Base-by-base conservation (phyloP, 2,888 invertebrate species). In the Pelosia muscerda region DNA sequence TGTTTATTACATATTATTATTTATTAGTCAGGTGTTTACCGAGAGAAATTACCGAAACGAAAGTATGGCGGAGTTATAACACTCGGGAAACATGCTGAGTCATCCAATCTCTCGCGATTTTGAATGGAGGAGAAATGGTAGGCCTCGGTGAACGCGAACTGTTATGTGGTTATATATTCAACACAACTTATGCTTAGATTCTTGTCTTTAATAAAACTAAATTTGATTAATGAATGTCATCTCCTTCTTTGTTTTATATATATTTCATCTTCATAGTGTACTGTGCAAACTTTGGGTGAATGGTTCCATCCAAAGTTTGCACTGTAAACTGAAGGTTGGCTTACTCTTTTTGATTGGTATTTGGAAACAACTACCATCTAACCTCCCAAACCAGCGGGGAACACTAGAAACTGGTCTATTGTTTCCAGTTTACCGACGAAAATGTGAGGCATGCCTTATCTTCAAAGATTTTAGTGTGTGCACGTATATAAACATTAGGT, bases 21-120 rank as follows among this genome's bases (percentile, higher is more conserved):
- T 60, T 61, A 56, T 66, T 56, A 22, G 58, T 42, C 68, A 65
- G 63, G 65, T 79, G 60, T 68, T 69, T 67, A 69, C 54, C 68
- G 38, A 31, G 58, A 55, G 56, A 66, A 79, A 74, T 79, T 77
- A 68, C 67, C 66, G 63, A 62, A 74, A 77, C 58, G 78, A 79
- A 79, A 78, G 78, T 79, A 58, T 55, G 23, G 62, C n/a, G 59
- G 64, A 66, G 54, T 56, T 61, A 72, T 63, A 25, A 22, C 56
- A 71, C 25, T 58, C 60, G 54, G 53, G 64, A 69, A 60, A 59
- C 42, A 8, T 65, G 68, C 63, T 34, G n/a, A 66, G 68, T 74
- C 75, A 69, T 72, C 70, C 72, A 69, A 77, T 67, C 67, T 67
- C 66, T 71, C 62, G 57, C 28, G 63, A 28, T 67, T 56, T 59